These are phyloP conservation scores for Rotaria macrura DNA, from an alignment of 2,888 invertebrate genomes.

Conservation along the genomic window DNA sequence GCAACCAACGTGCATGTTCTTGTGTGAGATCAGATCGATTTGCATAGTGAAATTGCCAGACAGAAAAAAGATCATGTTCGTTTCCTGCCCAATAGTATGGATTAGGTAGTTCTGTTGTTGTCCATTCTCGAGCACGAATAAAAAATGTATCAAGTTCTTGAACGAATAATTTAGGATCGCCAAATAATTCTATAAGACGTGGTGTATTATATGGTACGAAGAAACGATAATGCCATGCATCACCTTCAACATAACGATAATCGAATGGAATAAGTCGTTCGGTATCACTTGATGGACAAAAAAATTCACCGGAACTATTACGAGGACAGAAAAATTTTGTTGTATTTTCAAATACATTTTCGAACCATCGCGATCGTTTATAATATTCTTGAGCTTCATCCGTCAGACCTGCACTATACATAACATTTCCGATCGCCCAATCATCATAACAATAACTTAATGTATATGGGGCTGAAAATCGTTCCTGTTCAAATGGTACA, in stretches of 20 bases:
- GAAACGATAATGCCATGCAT: background rate
- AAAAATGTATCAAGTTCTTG: background rate
- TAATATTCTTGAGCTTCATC: background rate
- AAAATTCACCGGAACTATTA: too few species aligned
- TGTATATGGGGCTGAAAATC: background rate
- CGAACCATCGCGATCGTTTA: background rate
- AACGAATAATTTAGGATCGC: background rate
- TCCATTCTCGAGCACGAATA: background rate
- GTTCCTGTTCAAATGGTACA: background rate
- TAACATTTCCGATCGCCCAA: background rate
- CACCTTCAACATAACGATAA: background rate
- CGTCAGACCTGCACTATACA: background rate
- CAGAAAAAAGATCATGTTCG: background rate
- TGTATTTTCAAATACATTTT: background rate
- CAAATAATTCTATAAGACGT: background rate
- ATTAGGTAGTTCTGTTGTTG: background rate
- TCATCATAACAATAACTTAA: background rate
- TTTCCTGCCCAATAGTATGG: background rate
- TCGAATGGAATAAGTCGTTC: background rate
- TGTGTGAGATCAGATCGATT: too few species aligned
- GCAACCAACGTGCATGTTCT: too few species aligned
- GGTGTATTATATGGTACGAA: background rate
- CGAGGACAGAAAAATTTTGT: background rate
- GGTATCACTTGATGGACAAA: background rate
- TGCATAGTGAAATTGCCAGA: background rate